These are phyloP conservation scores for Oppia nitens DNA, from an alignment of 1,140 invertebrate genomes.

Conservation along the genomic window DNA sequence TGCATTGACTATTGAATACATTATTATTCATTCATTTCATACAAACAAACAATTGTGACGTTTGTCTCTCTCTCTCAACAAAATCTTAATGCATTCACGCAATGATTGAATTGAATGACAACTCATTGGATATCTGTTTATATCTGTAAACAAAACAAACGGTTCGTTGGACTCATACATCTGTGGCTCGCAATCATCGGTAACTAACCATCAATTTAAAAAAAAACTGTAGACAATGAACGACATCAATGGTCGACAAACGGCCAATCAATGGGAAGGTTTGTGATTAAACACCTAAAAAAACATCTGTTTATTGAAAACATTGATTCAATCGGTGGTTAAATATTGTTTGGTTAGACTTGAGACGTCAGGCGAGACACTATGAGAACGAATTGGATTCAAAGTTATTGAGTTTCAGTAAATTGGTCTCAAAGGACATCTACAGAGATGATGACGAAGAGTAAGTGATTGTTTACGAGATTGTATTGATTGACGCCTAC, in stretches of 20 bases:
- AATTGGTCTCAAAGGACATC: constrained; percentile 50
- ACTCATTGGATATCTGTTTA: no score
- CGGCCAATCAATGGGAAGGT: constrained; percentile 14
- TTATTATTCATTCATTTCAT: no score
- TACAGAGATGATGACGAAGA: constrained; percentile 16
- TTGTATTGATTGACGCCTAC: not conserved
- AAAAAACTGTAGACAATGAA: not conserved
- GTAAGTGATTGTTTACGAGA: not conserved
- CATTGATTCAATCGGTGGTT: not conserved
- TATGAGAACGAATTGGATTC: constrained; percentile 93
- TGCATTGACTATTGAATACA: no score
- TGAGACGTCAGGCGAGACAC: constrained; percentile 75
- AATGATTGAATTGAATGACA: no score
- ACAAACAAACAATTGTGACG: no score
- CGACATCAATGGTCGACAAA: not conserved
- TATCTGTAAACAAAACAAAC: no score
- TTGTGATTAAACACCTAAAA: not conserved
- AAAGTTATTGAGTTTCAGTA: constrained; percentile 86
- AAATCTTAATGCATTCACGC: no score
- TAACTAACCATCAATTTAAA: not conserved
- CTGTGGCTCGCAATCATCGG: not conserved
- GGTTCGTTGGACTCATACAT: no score
- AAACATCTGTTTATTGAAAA: not conserved
- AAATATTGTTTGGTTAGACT: constrained; percentile 41
- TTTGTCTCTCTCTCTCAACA: no score